Base-by-base conservation (phyloP, 1,140 invertebrate species). In the Pseudomyrmex dendroicus region DNA sequence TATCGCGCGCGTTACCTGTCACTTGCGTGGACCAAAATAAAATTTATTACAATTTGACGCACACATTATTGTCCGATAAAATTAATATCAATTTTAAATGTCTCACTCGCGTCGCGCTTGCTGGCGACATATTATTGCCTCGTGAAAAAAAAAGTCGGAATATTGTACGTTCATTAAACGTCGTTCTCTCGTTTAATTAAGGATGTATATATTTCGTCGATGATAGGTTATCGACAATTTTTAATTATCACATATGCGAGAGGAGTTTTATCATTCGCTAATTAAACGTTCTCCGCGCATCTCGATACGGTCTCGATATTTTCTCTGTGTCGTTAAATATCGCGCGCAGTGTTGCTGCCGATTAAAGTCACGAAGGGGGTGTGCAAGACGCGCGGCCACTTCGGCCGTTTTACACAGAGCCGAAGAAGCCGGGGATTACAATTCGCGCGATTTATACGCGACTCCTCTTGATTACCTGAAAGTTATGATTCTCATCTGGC, bases 71-170 rank as follows among this genome's bases (percentile, higher is more conserved):
- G 66, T 46, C 44, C 66, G 67, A 72, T 80, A 70, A 80, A 72
- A 80, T 80, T 72, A 50, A 80, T 72, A 70, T 80, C 64, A 80
- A 80, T 66, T 72, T 80, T 13, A n/a, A 70, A 22, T 48, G 22
- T 80, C 12, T 66, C 54, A 72, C 59, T 22, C 15, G 9, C 35
- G 35, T 59, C 54, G 66, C 12, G 35, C 35, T 35, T 35, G 35
- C 35, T 7, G 54, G 46, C 22, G 76, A 80, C 44, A 59, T 17
- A 35, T 78, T 70, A 78, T 72, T 72, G 64, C 66, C 46, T 20
- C 52, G 44, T 50, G 54, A 80, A 70, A 80, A 80, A 70, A 59
- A 35, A 77, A 44, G 35, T 7, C 35, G 35, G 54, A 35, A 59
- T 77, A 67, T 35, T 56, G 15, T 57, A 59, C 20, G 46, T 70